Base-by-base conservation (phyloP, 2,113 vertebrate genomes). In the Cinclus cinclus region DNA sequence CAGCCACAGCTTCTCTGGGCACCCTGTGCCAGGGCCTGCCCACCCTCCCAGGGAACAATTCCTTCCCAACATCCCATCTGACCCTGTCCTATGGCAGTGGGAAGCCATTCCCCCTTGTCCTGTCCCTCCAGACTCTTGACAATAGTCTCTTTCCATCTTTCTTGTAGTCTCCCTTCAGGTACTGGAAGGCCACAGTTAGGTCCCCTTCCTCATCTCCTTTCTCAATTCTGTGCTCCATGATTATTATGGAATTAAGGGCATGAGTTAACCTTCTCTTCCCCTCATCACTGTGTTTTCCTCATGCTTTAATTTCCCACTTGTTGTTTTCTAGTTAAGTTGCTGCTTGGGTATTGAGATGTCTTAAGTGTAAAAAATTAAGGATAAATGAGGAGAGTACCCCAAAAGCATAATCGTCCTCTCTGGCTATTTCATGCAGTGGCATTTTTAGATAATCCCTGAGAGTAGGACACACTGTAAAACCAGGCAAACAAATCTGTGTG, bases 241-340 rank as follows among this genome's bases (percentile, higher is more conserved):
- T 15, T 41, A 25, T 4, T 0, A 1, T 28, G 10, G 30, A 35
- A 47, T 64, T 64, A 39, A 64, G 27, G 31, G 6, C 6, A 2
- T 4, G 35, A 68, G 6, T 70, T 53, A 68, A 47, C 41, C 22
- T 16, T 74, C 0, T 0, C 4, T 77, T 62, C 10, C 17, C 28
- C 18, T 42, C 46, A 49, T 7, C 11, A 1, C 4, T 10, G 4
- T 4, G 2, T n/a, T 47, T 37, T 74, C 25, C 35, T 69, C 49
- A 3, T 15, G 6, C 68, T 85, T 83, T 53, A 8, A 55, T 50
- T 62, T 70, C 55, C 42, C 12, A 1, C 11, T 71, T 46, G 3
- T 21, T 69, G 44, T 30, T 23, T 18, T 74, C 35, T 11, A 41
- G 3, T 47, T n/a, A 31, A 86, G 21, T 9, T 80, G 14, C 49